Conservation (phyloP, 2,888 invertebrate species). For the Argyra leucocephala region DNA sequence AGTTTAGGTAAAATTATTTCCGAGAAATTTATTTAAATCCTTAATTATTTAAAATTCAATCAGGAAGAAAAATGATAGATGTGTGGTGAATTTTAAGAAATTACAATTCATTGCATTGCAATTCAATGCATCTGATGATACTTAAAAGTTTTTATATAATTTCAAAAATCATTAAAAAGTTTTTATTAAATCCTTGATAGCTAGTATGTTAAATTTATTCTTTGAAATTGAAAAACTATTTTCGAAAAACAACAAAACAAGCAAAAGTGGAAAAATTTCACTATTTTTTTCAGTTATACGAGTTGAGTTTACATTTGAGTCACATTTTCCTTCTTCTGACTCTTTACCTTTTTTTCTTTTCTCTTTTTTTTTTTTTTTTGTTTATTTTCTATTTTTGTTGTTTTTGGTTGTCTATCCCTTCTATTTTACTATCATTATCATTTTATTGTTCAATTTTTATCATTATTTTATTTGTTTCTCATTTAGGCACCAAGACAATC, state of each 20-base stretch:
- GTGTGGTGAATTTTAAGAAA: too few species aligned
- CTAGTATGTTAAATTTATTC: background rate
- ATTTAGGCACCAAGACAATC: conserved; percentile 24
- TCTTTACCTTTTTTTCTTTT: background rate
- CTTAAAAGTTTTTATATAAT: too few species aligned
- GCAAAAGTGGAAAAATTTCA: background rate
- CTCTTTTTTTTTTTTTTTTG: background rate
- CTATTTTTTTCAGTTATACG: background rate
- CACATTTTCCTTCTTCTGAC: background rate
- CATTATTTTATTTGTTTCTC: background rate
- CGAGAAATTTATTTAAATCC: too few species aligned
- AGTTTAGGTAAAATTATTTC: too few species aligned
- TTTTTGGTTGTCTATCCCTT: background rate
- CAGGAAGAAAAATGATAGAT: too few species aligned
- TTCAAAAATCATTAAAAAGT: background rate
- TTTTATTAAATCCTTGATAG: background rate
- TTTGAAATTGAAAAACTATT: background rate
- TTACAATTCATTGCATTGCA: too few species aligned
- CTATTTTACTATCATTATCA: background rate
- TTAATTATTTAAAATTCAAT: too few species aligned
- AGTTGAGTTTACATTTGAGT: background rate
- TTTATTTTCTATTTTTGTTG: background rate
- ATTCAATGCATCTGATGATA: too few species aligned
- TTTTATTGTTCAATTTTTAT: background rate
- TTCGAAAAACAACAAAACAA: background rate